Evolutionary conservation across 2,888 invertebrate genomes (phyloP).

Genomic region (Ashinkailepas kermadecensis): DNA sequence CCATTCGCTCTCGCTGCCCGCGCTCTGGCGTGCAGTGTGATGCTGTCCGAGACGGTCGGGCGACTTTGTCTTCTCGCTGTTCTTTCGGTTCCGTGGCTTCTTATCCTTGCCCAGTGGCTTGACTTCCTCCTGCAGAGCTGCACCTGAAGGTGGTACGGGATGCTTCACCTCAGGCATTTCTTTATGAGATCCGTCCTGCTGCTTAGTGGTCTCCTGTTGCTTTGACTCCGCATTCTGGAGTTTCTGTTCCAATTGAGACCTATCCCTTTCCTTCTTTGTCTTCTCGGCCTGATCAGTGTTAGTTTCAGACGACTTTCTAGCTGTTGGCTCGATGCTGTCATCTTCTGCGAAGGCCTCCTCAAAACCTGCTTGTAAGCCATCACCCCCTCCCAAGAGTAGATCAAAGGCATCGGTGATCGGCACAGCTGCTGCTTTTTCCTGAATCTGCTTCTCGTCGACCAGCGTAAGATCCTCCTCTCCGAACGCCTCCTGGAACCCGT

Average conservation of each 20-base stretch:
- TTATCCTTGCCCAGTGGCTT: neutral
- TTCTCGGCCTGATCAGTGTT: neutral
- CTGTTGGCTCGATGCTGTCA: no score
- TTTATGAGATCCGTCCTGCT: neutral
- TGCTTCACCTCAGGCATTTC: neutral
- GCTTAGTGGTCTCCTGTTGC: neutral
- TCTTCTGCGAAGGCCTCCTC: neutral
- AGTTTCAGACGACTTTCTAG: no score
- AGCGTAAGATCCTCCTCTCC: neutral
- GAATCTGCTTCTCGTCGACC: neutral
- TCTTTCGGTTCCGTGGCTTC: neutral
- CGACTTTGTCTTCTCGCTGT: slow-evolving; percentile 10
- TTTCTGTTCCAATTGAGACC: neutral
- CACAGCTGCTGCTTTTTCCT: neutral
- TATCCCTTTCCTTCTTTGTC: neutral
- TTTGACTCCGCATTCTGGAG: neutral
- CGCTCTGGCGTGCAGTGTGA: neutral
- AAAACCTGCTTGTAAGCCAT: neutral
- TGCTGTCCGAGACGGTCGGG: neutral
- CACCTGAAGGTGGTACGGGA: neutral
- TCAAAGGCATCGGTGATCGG: neutral
- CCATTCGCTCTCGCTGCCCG: neutral
- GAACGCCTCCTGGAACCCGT: neutral
- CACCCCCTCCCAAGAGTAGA: neutral
- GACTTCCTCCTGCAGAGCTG: neutral